Evolutionary conservation across 2,797 vertebrate species (phyloP).

Genomic region (Astyanax mexicanus): DNA sequence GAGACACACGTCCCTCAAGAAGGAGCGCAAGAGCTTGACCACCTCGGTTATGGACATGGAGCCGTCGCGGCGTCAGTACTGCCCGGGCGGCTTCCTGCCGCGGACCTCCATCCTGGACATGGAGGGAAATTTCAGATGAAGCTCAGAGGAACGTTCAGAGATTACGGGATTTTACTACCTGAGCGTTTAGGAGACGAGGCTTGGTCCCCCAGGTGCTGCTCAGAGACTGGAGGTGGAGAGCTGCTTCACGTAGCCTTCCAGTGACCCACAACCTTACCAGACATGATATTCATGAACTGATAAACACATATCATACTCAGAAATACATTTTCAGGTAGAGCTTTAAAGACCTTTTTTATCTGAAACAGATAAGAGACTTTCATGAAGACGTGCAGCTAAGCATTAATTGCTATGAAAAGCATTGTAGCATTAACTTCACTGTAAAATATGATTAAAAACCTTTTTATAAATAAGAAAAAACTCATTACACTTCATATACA

Average conservation of each 20-base stretch:
- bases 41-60: slow-evolving; percentile 63
- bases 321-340: background rate
- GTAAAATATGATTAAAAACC: too few species aligned
- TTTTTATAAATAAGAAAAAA: too few species aligned
- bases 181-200: background rate
- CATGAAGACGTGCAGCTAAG: background rate
- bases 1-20: slow-evolving; percentile 64
- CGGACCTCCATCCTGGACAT: slow-evolving; percentile 59
- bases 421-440: too few species aligned
- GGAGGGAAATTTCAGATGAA: slow-evolving; percentile 47
- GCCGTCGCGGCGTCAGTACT: slow-evolving; percentile 50
- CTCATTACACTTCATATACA: too few species aligned
- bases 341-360: background rate
- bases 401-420: background rate
- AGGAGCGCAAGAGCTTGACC: slow-evolving; percentile 63
- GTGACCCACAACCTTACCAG: slow-evolving; percentile 6
- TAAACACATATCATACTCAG: background rate
- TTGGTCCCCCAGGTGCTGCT: background rate
- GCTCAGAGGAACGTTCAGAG: background rate
- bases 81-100: slow-evolving; percentile 61
- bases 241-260: background rate
- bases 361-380: background rate
- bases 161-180: background rate
- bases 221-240: background rate
- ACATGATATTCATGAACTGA: slow-evolving; percentile 40